Base-by-base conservation (phyloP, 2,113 vertebrate species). In the Todiramphus chloris region DNA sequence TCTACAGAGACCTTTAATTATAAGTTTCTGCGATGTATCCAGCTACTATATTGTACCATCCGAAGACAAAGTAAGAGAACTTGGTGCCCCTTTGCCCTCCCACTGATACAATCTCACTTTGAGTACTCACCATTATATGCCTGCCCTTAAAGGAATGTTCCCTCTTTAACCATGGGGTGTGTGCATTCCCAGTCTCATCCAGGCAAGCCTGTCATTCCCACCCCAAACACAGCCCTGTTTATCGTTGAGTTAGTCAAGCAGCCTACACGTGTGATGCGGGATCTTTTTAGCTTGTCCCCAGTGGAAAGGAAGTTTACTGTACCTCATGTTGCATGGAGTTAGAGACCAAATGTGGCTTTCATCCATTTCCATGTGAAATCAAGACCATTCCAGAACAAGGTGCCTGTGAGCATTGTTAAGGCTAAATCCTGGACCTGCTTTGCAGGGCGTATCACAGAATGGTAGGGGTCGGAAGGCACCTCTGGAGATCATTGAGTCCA, bases 1-100 rank as follows among this genome's bases (percentile, higher is more conserved):
- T 94, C 90, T 80, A 56, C 64, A 67, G 68, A 93, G 82, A 93
- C 50, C 59, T 94, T 96, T 93, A 93, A 95, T 96, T 95, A 74
- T 69, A 93, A 83, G 75, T 93, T 93, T 90, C 88, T 58, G 70
- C 44, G 55, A 44, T 58, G 37, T 56, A 84, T 88, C 44, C 72
- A 83, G 79, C 69, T 77, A 83, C 58, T 76, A 8, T 51, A 92
- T 60, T 48, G 20, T 86, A 75, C 20, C 23, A 83, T 23, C 51
- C 8, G 2, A 62, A 53, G 39, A 88, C 37, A 83, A 67, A 83
- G 41, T 81, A 87, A 62, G 62, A 87, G 31, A 85, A 92, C n/a
- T 59, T 90, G 16, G 25, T 90, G 59, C 35, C 55, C 23, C 39
- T 80, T 82, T 86, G 68, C 46, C 50, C 86, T 94, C 33, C 31